Conservation (phyloP, 2,888 invertebrate species). For the Portevinia maculata region DNA sequence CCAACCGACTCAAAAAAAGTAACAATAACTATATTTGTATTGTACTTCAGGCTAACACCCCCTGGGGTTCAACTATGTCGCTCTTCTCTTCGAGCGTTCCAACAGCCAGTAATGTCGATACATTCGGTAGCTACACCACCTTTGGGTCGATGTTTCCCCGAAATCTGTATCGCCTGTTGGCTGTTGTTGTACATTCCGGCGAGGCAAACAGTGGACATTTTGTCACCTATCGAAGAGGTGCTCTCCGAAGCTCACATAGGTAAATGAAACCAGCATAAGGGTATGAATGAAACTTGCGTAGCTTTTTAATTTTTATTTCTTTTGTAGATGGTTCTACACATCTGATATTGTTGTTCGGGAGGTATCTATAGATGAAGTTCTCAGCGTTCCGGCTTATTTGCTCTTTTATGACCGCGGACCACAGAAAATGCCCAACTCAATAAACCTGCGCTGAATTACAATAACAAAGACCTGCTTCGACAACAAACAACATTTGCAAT, state of each 20-base stretch:
- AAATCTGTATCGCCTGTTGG: slow-evolving; percentile 90
- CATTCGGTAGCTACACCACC: slow-evolving; percentile 76
- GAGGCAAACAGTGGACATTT: slow-evolving; percentile 96
- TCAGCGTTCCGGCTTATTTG: slow-evolving; percentile 94
- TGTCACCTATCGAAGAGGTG: slow-evolving; percentile 93
- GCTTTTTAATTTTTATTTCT: no score
- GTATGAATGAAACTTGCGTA: no score
- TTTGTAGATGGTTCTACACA: slow-evolving; percentile 91
- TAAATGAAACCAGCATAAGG: slow-evolving; percentile 67
- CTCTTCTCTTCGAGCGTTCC: slow-evolving; percentile 82
- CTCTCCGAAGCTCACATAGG: slow-evolving; percentile 82
- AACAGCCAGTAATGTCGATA: slow-evolving; percentile 78
- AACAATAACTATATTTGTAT: neutral
- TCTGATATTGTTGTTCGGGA: slow-evolving; percentile 93
- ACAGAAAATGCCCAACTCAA: slow-evolving; percentile 76
- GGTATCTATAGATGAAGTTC: slow-evolving; percentile 91
- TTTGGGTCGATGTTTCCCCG: slow-evolving; percentile 83
- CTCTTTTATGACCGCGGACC: slow-evolving; percentile 91
- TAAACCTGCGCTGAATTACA: slow-evolving; percentile 55
- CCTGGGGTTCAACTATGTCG: slow-evolving; percentile 83
- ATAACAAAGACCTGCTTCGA: slow-evolving; percentile 42
- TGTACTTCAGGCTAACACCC: slow-evolving; percentile 80
- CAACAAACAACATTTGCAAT: slow-evolving; percentile 40
- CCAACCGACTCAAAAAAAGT: neutral
- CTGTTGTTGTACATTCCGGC: slow-evolving; percentile 95